Evolutionary conservation across 2,888 invertebrate genomes (phyloP).

Genomic region (Pachliopta kotzebuea): DNA sequence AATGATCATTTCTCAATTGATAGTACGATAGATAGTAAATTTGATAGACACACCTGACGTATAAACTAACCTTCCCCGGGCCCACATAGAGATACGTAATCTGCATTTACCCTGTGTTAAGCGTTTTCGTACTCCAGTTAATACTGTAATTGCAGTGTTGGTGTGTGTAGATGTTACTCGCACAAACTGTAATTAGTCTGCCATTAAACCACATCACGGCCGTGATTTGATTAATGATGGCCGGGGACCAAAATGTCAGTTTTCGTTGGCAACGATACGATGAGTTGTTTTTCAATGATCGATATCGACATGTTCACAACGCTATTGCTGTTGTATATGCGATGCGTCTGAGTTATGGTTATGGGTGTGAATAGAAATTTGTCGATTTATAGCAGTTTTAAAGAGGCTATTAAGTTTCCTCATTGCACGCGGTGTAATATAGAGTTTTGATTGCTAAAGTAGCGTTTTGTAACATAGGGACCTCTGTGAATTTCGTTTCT

Average conservation of each 20-base stretch:
- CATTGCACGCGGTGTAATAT: not conserved
- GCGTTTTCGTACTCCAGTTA: constrained; percentile 51
- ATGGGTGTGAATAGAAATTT: constrained; percentile 23
- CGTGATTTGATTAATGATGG: constrained; percentile 71
- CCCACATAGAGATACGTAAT: constrained; percentile 55
- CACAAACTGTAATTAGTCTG: constrained; percentile 74
- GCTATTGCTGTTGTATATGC: constrained; percentile 23
- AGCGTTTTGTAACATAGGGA: no score
- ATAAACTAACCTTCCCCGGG: constrained; percentile 45
- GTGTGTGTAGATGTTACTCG: constrained; percentile 54
- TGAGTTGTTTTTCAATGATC: constrained; percentile 50
- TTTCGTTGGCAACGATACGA: constrained; percentile 12
- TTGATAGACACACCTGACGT: constrained; percentile 49
- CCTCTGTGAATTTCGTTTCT: no score
- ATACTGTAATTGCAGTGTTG: constrained; percentile 56
- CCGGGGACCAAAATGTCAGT: constrained; percentile 28
- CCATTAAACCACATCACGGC: constrained; percentile 69
- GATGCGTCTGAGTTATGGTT: constrained; percentile 24
- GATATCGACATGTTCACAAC: constrained; percentile 34
- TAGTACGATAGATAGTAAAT: constrained; percentile 37
- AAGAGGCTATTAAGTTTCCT: constrained; percentile 9
- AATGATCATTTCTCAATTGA: constrained; percentile 17
- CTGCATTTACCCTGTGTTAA: constrained; percentile 54
- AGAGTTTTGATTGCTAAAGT: no score
- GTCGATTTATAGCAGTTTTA: constrained; percentile 23